A percentile compares a stretch with the other conserved stretches of the same genome.
phyloP scores from a whole-genome alignment of 2,113 vertebrate species.

The Lathamus discolor region DNA sequence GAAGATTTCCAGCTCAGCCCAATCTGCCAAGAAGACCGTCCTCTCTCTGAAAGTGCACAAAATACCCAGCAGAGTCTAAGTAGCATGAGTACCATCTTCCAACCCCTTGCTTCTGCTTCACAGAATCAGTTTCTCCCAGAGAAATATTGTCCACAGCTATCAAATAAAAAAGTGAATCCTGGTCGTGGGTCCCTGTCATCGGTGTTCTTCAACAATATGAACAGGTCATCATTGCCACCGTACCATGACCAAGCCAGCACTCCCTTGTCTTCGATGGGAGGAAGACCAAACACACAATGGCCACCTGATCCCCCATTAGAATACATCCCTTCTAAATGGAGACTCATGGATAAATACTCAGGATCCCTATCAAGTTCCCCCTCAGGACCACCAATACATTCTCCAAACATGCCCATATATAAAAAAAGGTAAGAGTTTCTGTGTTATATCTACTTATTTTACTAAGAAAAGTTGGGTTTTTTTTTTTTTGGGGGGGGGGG shows the following conservation, averaged over 20 bases:
- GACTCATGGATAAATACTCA: conserved; percentile 67
- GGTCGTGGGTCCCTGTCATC: conserved; percentile 54
- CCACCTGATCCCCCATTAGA: conserved; percentile 90
- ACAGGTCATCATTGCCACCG: conserved; percentile 62
- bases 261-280: conserved; percentile 90
- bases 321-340: conserved; percentile 76
- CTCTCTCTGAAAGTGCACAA: conserved; percentile 70
- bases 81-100: conserved; percentile 88
- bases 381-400: conserved; percentile 59
- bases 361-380: conserved; percentile 56
- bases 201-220: conserved; percentile 67
- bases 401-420: conserved; percentile 69
- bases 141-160: conserved; percentile 78
- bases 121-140: conserved; percentile 71
- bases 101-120: conserved; percentile 72
- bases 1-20: conserved; percentile 97
- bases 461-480: neutral
- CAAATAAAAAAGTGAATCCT: conserved; percentile 74
- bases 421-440: conserved; percentile 82
- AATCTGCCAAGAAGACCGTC: conserved; percentile 85
- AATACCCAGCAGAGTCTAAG: conserved; percentile 82
- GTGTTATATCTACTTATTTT: neutral
- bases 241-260: conserved; percentile 82
- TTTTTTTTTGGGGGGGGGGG: no score
- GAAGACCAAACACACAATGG: conserved; percentile 89